Conservation (phyloP, 1,140 invertebrate species). For the Hycleus cichorii region DNA sequence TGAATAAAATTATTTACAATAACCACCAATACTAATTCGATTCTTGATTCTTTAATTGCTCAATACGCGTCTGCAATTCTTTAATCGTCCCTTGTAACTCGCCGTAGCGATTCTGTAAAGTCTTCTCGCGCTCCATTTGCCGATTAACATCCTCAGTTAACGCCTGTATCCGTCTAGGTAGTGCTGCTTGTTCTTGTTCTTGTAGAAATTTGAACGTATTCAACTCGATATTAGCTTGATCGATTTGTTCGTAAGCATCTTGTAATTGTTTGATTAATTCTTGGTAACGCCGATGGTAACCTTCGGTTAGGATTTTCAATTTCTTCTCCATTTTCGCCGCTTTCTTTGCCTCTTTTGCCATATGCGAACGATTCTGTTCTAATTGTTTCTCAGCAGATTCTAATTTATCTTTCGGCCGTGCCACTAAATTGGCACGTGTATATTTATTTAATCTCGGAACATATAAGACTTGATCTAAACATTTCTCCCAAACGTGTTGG, state of each 20-base stretch:
- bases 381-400: constrained; percentile 89
- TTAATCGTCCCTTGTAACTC: constrained; percentile 54
- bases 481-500: constrained; percentile 87
- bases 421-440: constrained; percentile 87
- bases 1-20: too few relatives aligned
- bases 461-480: constrained; percentile 59
- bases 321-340: constrained; percentile 98
- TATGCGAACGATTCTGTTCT: constrained; percentile 87
- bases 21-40: neutral
- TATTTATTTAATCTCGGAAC: constrained; percentile 50
- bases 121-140: constrained; percentile 84
- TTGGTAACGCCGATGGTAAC: constrained; percentile 81
- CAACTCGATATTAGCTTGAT: constrained; percentile 80
- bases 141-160: constrained; percentile 87
- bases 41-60: neutral
- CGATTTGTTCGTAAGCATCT: constrained; percentile 82
- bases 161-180: constrained; percentile 75
- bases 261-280: constrained; percentile 84
- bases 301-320: constrained; percentile 85
- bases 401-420: constrained; percentile 95
- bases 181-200: constrained; percentile 83
- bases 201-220: constrained; percentile 89
- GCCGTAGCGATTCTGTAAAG: constrained; percentile 73
- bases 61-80: constrained; percentile 19
- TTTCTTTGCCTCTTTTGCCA: constrained; percentile 91